Percentiles rank a stretch among this genome's conserved stretches.
Conservation (phyloP, 2,113 vertebrate species). For the Capreolus pygargus region DNA sequence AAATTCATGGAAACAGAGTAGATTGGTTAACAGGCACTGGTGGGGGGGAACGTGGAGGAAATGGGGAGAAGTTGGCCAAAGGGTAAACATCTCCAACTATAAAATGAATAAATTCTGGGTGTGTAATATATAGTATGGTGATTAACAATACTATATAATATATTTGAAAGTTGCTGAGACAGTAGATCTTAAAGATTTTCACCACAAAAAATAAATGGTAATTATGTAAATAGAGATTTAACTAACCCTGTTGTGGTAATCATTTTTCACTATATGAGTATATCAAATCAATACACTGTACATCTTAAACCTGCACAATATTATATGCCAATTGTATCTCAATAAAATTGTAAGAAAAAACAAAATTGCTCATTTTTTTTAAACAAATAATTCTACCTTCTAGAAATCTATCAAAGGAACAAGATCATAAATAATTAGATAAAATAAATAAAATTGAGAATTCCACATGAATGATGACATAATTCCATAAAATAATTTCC, state of each 20-base stretch:
- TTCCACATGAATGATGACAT: neutral
- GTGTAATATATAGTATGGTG: neutral
- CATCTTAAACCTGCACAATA: neutral
- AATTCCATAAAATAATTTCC: neutral
- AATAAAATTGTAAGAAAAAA: neutral
- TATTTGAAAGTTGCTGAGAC: neutral
- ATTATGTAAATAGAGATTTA: neutral
- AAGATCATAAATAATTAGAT: neutral
- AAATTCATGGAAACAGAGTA: neutral
- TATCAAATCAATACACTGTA: neutral
- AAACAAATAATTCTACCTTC: neutral
- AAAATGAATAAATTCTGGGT: neutral
- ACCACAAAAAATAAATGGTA: neutral
- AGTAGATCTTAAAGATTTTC: neutral
- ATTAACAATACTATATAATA: neutral
- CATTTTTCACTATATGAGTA: neutral
- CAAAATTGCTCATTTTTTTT: neutral
- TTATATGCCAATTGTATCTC: neutral
- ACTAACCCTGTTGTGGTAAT: neutral
- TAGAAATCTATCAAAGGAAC: neutral
- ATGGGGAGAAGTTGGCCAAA: neutral
- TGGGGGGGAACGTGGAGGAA: fast-evolving
- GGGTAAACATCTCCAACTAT: neutral
- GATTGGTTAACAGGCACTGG: neutral
- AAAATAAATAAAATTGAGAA: neutral